These are phyloP conservation scores for Amphimedon queenslandica DNA, from an alignment of 37 sponge, comb jelly and placozoan species.

Conservation along the genomic window DNA sequence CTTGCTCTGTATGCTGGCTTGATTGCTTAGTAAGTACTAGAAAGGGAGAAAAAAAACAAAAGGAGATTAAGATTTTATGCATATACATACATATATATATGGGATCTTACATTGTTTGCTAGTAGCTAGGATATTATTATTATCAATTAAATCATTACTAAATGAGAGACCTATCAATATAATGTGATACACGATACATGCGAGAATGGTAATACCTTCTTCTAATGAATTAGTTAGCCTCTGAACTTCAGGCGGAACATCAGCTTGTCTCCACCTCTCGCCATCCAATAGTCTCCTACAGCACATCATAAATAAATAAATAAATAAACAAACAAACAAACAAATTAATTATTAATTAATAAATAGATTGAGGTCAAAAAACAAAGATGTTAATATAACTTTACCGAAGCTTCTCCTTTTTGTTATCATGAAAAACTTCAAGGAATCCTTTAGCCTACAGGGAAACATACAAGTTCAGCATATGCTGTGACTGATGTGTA, in stretches of 20 bases:
- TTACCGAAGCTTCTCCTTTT: constrained; percentile 69
- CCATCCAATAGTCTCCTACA: constrained; percentile 68
- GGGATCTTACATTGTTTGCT: not conserved
- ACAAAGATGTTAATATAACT: not conserved
- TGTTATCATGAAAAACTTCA: constrained; percentile 80
- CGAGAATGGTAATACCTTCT: constrained; percentile 7
- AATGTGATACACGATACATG: not conserved
- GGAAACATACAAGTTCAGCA: too few relatives aligned
- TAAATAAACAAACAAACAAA: too few relatives aligned
- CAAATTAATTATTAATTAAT: too few relatives aligned
- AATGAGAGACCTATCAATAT: not conserved
- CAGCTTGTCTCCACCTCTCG: constrained; percentile 81
- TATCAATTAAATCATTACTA: not conserved
- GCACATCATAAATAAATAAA: not conserved
- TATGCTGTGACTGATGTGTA: not conserved
- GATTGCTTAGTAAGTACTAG: not conserved
- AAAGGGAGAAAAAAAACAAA: not conserved
- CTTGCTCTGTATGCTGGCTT: constrained; percentile 4
- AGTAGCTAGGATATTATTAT: too few relatives aligned
- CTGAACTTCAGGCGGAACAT: constrained; percentile 87
- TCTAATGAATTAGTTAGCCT: constrained; percentile 50
- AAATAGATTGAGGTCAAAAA: too few relatives aligned
- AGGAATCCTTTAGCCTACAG: constrained; percentile 78
- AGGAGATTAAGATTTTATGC: not conserved
- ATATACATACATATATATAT: not conserved